Conservation (phyloP, 2,888 invertebrate genomes). For the Drosophila mercatorum region DNA sequence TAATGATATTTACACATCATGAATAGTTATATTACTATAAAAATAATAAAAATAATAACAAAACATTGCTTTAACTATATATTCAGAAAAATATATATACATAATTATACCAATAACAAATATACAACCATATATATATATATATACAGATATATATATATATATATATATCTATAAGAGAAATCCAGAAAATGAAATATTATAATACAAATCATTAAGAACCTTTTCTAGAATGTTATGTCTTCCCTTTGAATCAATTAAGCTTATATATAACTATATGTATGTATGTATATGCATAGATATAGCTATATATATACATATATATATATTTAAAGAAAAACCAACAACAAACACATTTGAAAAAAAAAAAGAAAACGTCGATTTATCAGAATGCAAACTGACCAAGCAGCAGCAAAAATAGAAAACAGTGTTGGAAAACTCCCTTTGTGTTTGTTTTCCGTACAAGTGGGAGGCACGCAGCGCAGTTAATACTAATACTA, state of each 20-base stretch:
- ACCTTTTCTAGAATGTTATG: slow-evolving; percentile 81
- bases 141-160: slow-evolving; percentile 7
- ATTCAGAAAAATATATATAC: slow-evolving; percentile 20
- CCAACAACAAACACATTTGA: slow-evolving; percentile 23
- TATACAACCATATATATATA: slow-evolving; percentile 56
- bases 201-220: slow-evolving; percentile 67
- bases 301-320: slow-evolving; percentile 29
- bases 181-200: slow-evolving; percentile 36
- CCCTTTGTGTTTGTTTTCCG: not conserved
- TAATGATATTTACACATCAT: slow-evolving; percentile 76
- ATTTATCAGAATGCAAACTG: slow-evolving; percentile 32
- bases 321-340: slow-evolving; percentile 27
- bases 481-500: slow-evolving; percentile 19
- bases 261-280: slow-evolving; percentile 11
- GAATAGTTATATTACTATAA: slow-evolving; percentile 42
- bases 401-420: slow-evolving; percentile 24
- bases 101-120: slow-evolving; percentile 56
- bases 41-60: slow-evolving; percentile 8
- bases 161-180: slow-evolving; percentile 14
- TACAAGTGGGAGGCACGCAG: slow-evolving; percentile 18
- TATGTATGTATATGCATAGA: slow-evolving; percentile 27
- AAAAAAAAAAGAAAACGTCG: slow-evolving; percentile 13
- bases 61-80: slow-evolving; percentile 51
- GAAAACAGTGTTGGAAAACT: slow-evolving; percentile 2
- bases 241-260: slow-evolving; percentile 78